Conservation (phyloP, 2,797 vertebrate genomes). For the Epinephelus awoara region DNA sequence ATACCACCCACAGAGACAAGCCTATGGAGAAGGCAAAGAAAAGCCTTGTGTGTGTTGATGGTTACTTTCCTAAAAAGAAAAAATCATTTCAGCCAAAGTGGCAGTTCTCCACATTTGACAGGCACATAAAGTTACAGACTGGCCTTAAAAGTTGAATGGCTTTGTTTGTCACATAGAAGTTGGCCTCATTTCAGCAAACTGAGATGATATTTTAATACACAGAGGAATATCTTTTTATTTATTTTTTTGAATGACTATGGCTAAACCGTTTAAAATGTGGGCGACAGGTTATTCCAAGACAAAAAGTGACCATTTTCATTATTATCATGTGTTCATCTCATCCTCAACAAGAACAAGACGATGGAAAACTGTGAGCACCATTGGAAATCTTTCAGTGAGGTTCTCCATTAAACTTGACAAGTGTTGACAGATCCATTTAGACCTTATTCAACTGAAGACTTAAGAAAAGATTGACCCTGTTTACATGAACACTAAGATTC, state of each 20-base stretch:
- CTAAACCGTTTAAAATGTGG: constrained; percentile 27
- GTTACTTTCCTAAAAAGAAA: neutral
- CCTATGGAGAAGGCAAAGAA: constrained; percentile 2
- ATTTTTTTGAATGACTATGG: constrained; percentile 7
- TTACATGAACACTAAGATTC: too few relatives aligned
- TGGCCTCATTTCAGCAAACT: constrained; percentile 27
- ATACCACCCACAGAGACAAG: constrained; percentile 14
- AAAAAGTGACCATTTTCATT: neutral
- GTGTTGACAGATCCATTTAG: constrained; percentile 20
- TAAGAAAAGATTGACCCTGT: constrained; percentile 1
- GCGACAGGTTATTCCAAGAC: constrained; percentile 5
- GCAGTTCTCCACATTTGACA: constrained; percentile 51
- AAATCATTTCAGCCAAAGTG: constrained; percentile 4
- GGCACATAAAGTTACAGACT: constrained; percentile 69
- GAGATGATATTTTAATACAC: constrained; percentile 17
- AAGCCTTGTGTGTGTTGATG: neutral
- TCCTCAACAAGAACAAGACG: constrained; percentile 15
- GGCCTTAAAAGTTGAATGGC: constrained; percentile 65
- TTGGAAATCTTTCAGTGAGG: constrained; percentile 51
- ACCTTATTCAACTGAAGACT: constrained; percentile 31
- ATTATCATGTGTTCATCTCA: neutral
- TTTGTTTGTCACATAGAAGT: constrained; percentile 42
- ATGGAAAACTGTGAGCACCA: constrained; percentile 63
- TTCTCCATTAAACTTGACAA: constrained; percentile 34
- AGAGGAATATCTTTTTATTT: neutral